Conservation (phyloP, 2,113 vertebrate genomes). For the Brachirus orientalis region DNA sequence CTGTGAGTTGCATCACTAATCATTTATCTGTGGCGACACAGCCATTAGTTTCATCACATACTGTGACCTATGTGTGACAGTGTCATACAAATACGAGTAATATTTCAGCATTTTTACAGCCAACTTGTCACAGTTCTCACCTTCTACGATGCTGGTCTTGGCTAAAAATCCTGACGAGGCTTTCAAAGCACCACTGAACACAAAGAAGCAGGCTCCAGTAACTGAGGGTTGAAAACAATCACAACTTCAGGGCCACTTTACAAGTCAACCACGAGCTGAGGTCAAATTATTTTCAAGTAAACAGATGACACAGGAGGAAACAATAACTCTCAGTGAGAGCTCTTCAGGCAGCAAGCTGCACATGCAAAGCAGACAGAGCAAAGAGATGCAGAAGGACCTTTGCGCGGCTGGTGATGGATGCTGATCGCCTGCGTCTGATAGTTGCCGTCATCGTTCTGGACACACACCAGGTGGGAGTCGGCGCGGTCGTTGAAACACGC, state of each 20-base stretch:
- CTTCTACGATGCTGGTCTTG: conserved; percentile 99
- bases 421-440: conserved; percentile 99
- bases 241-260: conserved; percentile 1
- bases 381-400: conserved; percentile 79
- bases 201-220: conserved; percentile 98
- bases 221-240: conserved; percentile 76
- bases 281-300: too few relatives aligned
- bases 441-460: conserved; percentile 98
- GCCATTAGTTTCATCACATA: neutral
- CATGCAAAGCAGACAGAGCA: neutral
- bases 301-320: neutral
- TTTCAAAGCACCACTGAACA: conserved; percentile 98
- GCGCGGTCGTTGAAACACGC: conserved; percentile 96
- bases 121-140: conserved; percentile 75
- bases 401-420: conserved; percentile 96
- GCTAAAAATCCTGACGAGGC: conserved; percentile 94
- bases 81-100: neutral
- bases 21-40: neutral
- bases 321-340: too few relatives aligned
- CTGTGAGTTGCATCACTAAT: too few relatives aligned
- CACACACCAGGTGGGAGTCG: conserved; percentile 96
- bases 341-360: neutral
- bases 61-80: neutral
- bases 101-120: conserved; percentile 9
- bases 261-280: neutral